Conservation (phyloP, 35 echinoderm and acorn worm genomes). For the Lytechinus pictus region DNA sequence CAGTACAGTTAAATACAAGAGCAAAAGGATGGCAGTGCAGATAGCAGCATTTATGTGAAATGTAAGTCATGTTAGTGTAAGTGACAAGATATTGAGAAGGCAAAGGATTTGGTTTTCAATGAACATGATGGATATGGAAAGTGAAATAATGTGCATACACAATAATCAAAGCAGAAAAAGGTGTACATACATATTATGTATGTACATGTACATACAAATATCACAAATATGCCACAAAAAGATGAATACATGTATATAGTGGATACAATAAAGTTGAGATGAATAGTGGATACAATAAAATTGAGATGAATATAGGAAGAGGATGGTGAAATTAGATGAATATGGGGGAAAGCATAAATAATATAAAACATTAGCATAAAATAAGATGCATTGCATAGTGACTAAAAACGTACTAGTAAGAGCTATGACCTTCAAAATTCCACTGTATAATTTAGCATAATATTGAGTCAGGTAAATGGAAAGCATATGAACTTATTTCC, state of each 20-base stretch:
- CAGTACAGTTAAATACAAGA: neutral
- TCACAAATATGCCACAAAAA: neutral
- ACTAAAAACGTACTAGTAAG: neutral
- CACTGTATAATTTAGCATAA: no score
- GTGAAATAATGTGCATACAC: no score
- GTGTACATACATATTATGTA: no score
- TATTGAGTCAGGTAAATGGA: no score
- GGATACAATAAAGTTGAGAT: neutral
- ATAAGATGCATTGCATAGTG: neutral
- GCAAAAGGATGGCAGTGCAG: neutral
- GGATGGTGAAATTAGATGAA: no score
- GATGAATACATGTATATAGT: neutral
- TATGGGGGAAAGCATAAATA: neutral
- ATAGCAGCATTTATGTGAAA: neutral
- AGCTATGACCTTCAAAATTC: neutral
- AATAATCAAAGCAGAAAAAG: no score
- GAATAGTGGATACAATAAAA: neutral
- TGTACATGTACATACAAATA: no score
- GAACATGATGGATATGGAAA: no score
- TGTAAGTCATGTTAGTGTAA: neutral
- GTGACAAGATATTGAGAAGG: neutral
- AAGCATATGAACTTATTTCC: neutral
- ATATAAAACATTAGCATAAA: neutral
- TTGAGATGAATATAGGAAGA: neutral
- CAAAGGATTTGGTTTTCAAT: no score